Percentiles rank a stretch among this genome's conserved stretches.
Evolutionary conservation across 2,113 vertebrate species (phyloP).

Genomic region (Nothocercus nigrocapillus): DNA sequence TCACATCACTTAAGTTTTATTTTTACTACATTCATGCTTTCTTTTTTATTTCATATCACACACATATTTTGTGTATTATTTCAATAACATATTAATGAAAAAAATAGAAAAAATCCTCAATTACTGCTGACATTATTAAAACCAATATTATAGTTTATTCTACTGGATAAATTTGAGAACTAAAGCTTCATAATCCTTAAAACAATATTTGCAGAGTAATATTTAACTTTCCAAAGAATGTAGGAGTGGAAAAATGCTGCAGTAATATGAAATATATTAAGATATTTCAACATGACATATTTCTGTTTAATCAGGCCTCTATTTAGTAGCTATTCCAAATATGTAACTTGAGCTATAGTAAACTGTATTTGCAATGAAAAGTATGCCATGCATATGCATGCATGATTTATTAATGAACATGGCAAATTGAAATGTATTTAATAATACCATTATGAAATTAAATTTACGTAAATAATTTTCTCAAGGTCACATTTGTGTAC

Average conservation of each 20-base stretch:
- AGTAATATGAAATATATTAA: conserved; percentile 37
- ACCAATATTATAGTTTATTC: conserved; percentile 58
- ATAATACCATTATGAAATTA: background rate
- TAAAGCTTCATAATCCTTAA: conserved; percentile 62
- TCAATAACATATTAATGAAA: conserved; percentile 33
- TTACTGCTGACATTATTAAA: conserved; percentile 65
- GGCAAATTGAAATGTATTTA: background rate
- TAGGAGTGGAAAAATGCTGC: conserved; percentile 17
- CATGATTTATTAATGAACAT: background rate
- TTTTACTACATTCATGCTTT: background rate
- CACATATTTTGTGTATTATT: background rate
- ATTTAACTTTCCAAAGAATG: conserved; percentile 55
- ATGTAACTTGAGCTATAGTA: background rate
- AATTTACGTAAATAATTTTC: background rate
- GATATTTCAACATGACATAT: conserved; percentile 45
- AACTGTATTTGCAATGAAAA: background rate
- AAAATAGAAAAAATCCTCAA: conserved; percentile 63
- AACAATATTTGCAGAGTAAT: conserved; percentile 63
- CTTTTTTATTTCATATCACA: background rate
- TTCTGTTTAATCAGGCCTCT: conserved; percentile 15
- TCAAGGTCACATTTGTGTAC: background rate
- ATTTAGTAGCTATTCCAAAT: conserved; percentile 6
- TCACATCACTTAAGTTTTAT: background rate
- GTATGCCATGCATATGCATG: background rate
- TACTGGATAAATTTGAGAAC: conserved; percentile 60